Base-by-base conservation (phyloP, 2,797 vertebrate genomes). In the Mionectes olivaceus region DNA sequence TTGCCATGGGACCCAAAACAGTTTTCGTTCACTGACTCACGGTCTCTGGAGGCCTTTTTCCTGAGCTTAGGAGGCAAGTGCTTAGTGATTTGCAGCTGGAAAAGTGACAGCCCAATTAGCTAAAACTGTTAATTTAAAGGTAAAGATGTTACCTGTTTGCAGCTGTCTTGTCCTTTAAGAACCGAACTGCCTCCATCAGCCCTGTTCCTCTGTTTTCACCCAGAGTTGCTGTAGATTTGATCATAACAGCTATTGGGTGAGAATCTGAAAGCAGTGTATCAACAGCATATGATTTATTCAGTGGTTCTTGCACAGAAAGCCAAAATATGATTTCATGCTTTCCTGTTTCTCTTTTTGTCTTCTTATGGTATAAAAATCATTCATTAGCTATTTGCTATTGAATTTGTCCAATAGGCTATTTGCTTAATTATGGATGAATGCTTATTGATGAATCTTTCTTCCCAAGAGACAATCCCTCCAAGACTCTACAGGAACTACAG, bases 1-100 rank as follows among this genome's bases (percentile, higher is more conserved):
- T 88, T 93, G 89, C 83, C 88, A 95, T 94, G 95, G 83, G 94
- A 97, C 89, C 94, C 91, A 92, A 93, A 93, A 9, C 61, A 71
- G 60, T 92, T 95, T 95, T 94, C 69, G 89, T 92, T 94, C 85
- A 93, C 86, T 97, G 95, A 96, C 77, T 96, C 80, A 86, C 1
- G 10, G 67, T 92, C 96, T 81, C 94, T 89, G 33, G 83, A 93
- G 93, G 94, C 56, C 63, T 96, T 92, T 93, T 41, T 86, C 89
- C 43, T 93, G 76, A 94, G 82, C 88, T 96, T 94, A 33, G 60
- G 30, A 84, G 37, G 11, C 61, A 84, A 90, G 60, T 35, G 17
- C n/a, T 82, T 65, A 50, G 69, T 82, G 75, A 70, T 65, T 82
- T 80, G 75, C 60, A 94, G 61, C 76, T 90, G 75, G 81, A 94